Percentiles rank a stretch among this genome's conserved stretches.
These are phyloP conservation scores for Cuculus canorus DNA, from an alignment of 2,797 vertebrate species.

Conservation along the genomic window DNA sequence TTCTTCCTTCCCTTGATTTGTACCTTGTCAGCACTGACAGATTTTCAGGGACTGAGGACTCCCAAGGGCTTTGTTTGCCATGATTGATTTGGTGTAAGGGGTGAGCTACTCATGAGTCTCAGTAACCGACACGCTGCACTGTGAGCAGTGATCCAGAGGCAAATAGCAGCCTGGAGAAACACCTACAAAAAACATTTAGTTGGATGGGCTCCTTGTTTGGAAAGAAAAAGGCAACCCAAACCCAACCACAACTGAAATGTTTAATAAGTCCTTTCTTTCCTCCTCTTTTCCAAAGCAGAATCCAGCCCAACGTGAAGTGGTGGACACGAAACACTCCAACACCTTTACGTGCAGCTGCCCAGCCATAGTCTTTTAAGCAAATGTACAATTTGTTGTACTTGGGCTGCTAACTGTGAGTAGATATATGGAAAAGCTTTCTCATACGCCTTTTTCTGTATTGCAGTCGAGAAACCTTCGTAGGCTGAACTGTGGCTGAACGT, in stretches of 20 bases:
- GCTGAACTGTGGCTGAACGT: background rate
- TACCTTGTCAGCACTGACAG: background rate
- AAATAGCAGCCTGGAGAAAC: background rate
- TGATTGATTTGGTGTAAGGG: background rate
- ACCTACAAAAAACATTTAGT: background rate
- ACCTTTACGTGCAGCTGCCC: background rate
- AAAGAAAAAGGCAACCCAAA: background rate
- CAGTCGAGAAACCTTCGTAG: background rate
- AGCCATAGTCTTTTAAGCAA: background rate
- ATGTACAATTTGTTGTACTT: accelerated
- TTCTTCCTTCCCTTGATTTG: background rate
- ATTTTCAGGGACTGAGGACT: background rate
- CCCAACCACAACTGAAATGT: accelerated
- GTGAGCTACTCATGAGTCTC: background rate
- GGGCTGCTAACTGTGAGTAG: background rate
- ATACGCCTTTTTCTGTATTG: accelerated
- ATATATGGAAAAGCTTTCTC: background rate
- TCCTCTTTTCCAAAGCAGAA: background rate
- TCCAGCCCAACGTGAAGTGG: background rate
- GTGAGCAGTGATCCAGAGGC: background rate
- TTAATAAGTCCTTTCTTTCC: background rate
- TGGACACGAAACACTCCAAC: background rate
- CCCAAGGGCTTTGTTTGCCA: background rate
- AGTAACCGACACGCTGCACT: background rate
- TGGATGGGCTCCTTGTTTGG: background rate